A percentile compares a stretch with the other conserved stretches of the same genome.
Evolutionary conservation across 2,113 vertebrate genomes (phyloP).

Genomic region (Pomatorhinus ruficollis): DNA sequence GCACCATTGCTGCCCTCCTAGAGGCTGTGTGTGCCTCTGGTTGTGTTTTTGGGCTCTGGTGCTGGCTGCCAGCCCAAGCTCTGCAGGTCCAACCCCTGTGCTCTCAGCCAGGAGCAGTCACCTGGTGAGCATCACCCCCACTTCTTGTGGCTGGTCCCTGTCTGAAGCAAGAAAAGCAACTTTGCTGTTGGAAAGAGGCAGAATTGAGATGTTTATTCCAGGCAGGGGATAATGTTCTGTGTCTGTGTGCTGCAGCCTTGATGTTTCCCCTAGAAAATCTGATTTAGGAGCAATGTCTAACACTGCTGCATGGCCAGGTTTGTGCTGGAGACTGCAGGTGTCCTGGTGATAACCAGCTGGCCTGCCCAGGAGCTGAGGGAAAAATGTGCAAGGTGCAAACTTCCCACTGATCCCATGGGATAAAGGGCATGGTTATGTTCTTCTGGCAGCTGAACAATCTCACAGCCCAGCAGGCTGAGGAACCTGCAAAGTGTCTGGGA

Average conservation of each 20-base stretch:
- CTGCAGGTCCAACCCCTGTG: background rate
- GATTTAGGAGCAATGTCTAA: background rate
- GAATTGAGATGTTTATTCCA: background rate
- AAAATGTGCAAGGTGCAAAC: background rate
- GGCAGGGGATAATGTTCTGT: background rate
- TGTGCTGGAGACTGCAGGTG: background rate
- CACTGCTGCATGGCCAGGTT: accelerated
- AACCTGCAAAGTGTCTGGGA: background rate
- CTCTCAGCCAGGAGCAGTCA: background rate
- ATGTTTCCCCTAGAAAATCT: background rate
- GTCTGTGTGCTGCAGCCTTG: background rate
- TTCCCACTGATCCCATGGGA: background rate
- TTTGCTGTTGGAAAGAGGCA: background rate
- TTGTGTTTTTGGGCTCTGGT: background rate
- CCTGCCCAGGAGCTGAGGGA: background rate
- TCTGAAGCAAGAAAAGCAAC: background rate
- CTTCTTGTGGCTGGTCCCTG: background rate
- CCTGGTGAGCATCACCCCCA: background rate
- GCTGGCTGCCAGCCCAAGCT: background rate
- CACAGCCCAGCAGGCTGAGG: accelerated
- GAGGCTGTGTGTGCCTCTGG: background rate
- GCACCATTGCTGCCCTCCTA: background rate
- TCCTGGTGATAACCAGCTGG: background rate
- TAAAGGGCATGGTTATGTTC: background rate
- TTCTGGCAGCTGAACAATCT: background rate